Conservation (phyloP, 2,113 vertebrate species). For the Rhabdornis inornatus region DNA sequence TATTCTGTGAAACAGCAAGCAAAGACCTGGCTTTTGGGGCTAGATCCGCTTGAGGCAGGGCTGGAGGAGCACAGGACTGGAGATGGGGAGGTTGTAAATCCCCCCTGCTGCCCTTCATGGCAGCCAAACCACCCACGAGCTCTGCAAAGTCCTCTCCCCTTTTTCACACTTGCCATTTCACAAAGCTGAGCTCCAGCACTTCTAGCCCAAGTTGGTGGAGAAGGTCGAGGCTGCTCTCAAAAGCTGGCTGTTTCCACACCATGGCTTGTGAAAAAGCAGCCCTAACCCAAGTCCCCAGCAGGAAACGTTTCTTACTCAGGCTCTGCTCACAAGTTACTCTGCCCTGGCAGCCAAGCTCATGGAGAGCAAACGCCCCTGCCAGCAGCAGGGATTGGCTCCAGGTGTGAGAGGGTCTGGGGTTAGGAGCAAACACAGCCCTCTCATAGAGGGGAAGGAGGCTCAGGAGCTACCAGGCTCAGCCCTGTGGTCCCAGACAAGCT, state of each 20-base stretch:
- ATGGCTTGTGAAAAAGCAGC: not conserved
- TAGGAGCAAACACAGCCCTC: fast-evolving
- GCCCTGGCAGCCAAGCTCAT: not conserved
- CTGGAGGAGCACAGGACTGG: not conserved
- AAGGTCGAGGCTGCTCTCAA: not conserved
- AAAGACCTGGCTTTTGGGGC: not conserved
- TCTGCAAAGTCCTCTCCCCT: not conserved
- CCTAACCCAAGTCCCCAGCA: not conserved
- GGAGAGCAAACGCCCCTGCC: not conserved
- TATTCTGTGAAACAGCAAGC: not conserved
- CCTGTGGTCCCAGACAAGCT: not conserved
- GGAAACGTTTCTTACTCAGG: not conserved
- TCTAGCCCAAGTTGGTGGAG: not conserved
- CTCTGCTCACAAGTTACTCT: not conserved
- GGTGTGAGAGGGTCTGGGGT: not conserved
- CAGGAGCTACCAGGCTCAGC: not conserved
- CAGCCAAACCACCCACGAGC: not conserved
- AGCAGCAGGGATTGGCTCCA: not conserved
- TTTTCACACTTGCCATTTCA: not conserved
- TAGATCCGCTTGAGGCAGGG: not conserved
- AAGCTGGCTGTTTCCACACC: not conserved
- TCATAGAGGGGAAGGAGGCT: not conserved
- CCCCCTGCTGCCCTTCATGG: not conserved
- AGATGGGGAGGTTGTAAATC: not conserved
- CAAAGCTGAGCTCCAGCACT: not conserved